Percentiles rank a stretch among this genome's conserved stretches.
Evolutionary conservation across 2,113 vertebrate genomes (phyloP).

Genomic region (Collichthys lucidus): DNA sequence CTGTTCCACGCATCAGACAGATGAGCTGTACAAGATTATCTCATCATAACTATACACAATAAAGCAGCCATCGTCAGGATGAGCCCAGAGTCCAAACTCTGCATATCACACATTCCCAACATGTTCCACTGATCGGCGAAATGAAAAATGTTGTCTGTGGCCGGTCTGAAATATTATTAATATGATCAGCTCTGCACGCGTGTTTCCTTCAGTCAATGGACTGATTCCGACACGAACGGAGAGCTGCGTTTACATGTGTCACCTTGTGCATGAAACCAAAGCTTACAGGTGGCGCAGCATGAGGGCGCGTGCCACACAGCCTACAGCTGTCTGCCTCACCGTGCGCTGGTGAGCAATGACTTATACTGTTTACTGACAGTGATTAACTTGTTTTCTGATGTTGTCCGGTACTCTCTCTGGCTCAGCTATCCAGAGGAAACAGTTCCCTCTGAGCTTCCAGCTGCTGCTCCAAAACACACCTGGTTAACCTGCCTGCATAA

Average conservation of each 20-base stretch:
- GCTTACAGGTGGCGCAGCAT: background rate
- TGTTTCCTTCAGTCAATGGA: background rate
- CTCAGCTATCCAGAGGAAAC: background rate
- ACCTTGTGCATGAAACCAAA: background rate
- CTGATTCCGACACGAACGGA: too few relatives aligned
- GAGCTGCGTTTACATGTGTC: background rate
- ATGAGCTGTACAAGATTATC: background rate
- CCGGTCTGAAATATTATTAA: background rate
- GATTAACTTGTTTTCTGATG: background rate
- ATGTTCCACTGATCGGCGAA: background rate
- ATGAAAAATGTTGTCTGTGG: background rate
- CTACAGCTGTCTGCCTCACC: background rate
- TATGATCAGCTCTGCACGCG: background rate
- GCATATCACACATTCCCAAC: background rate
- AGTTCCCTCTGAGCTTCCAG: background rate
- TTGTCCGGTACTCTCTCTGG: background rate
- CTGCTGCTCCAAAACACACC: background rate
- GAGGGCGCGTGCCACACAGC: background rate
- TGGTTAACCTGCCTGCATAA: background rate
- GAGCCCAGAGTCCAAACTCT: background rate
- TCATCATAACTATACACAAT: background rate
- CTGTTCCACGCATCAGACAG: background rate
- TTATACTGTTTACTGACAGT: background rate
- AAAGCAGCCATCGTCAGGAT: background rate
- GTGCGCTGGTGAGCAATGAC: background rate